Evolutionary conservation across 2,888 invertebrate genomes (phyloP).

Genomic region (Tachystola acroxantha): DNA sequence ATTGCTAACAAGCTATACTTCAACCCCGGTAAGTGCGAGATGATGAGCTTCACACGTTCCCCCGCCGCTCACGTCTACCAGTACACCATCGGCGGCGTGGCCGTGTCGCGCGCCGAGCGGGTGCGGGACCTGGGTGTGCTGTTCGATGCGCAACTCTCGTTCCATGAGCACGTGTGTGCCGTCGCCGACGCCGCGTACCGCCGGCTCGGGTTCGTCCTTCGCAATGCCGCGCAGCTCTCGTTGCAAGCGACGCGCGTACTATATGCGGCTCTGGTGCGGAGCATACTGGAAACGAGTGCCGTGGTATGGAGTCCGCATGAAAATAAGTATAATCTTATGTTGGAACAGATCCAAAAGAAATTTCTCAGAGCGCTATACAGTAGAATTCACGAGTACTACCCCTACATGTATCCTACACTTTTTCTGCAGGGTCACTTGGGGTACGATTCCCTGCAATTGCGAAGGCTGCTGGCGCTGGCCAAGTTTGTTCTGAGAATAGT

Average conservation of each 20-base stretch:
- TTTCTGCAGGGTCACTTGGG: too few species aligned
- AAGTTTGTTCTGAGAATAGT: neutral
- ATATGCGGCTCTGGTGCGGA: too few species aligned
- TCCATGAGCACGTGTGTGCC: too few species aligned
- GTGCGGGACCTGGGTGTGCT: too few species aligned
- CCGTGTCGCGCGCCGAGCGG: too few species aligned
- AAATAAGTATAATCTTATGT: neutral
- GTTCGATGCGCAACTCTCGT: too few species aligned
- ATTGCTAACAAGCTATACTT: neutral
- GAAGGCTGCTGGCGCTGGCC: neutral
- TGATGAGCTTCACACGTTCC: neutral
- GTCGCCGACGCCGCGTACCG: too few species aligned
- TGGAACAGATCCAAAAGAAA: neutral
- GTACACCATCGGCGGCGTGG: neutral
- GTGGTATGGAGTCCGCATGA: neutral
- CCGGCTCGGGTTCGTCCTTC: too few species aligned
- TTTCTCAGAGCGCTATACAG: neutral
- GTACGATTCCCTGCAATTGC: neutral
- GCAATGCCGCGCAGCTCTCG: too few species aligned
- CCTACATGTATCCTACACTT: too few species aligned
- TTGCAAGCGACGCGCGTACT: too few species aligned
- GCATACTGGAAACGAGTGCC: neutral
- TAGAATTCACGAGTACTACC: too few species aligned
- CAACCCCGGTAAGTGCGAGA: conserved; percentile 2
- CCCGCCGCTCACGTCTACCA: neutral